Conservation (phyloP, 2,797 vertebrate genomes). For the Acanthopagrus latus region DNA sequence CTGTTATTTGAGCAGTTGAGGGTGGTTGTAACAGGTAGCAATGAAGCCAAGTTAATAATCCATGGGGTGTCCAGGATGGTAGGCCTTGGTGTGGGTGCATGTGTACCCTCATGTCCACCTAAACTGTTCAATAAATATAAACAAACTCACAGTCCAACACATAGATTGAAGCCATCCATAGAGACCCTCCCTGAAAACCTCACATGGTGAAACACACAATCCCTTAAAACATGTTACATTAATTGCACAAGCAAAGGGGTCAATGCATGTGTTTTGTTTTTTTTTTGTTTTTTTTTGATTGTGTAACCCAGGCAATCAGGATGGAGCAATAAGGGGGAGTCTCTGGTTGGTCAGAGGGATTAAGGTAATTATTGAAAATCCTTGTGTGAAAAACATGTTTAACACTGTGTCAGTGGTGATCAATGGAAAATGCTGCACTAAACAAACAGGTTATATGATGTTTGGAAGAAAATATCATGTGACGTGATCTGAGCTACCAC, state of each 20-base stretch:
- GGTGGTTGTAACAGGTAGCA: no score
- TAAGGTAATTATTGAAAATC: conserved; percentile 31
- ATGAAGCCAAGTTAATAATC: conserved; percentile 29
- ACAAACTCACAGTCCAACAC: not conserved
- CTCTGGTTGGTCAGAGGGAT: not conserved
- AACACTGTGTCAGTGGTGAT: not conserved
- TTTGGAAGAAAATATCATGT: not conserved
- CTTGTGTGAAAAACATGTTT: conserved; percentile 39
- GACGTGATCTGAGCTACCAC: not conserved
- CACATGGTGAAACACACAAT: not conserved
- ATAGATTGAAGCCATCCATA: conserved; percentile 11
- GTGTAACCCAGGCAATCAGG: conserved; percentile 37
- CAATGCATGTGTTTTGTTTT: not conserved
- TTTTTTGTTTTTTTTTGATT: conserved; percentile 32
- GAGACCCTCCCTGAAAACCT: not conserved
- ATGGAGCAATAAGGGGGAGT: not conserved
- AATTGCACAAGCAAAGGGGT: conserved; percentile 7
- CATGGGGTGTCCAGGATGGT: not conserved
- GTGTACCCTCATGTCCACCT: not conserved
- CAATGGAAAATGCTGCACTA: conserved; percentile 6
- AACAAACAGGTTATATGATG: not conserved
- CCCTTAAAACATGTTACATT: not conserved
- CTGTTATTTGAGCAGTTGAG: conserved; percentile 11
- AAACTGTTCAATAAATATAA: not conserved
- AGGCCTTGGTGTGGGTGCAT: not conserved